Percentiles rank a stretch among this genome's conserved stretches.
Evolutionary conservation across 2,888 invertebrate species (phyloP).

Genomic region (Encarsia formosa): DNA sequence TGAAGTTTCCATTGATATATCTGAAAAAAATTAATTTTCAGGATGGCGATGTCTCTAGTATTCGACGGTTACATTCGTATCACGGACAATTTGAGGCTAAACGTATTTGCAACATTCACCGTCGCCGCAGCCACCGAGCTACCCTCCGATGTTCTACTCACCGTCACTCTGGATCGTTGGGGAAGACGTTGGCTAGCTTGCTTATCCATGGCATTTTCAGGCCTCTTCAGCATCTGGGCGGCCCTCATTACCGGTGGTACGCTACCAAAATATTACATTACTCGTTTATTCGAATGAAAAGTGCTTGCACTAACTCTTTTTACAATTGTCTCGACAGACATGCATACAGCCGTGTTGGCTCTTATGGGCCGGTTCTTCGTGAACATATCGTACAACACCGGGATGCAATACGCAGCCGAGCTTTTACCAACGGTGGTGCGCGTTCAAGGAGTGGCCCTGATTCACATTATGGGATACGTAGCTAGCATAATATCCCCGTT

Average conservation of each 20-base stretch:
- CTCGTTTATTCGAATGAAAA: no score
- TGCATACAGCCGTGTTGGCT: constrained; percentile 72
- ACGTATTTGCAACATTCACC: constrained; percentile 80
- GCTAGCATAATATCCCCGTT: constrained; percentile 81
- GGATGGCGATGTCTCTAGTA: constrained; percentile 81
- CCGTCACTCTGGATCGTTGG: constrained; percentile 73
- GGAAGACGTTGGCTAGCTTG: constrained; percentile 82
- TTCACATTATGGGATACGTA: constrained; percentile 84
- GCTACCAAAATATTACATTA: no score
- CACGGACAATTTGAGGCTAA: constrained; percentile 76
- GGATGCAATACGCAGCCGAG: constrained; percentile 86
- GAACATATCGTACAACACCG: constrained; percentile 86
- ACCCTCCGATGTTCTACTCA: constrained; percentile 78
- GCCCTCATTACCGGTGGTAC: constrained; percentile 70
- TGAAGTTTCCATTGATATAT: not conserved
- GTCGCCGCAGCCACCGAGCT: constrained; percentile 79
- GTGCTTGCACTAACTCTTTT: not conserved
- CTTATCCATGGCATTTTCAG: constrained; percentile 76
- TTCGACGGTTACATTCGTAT: constrained; percentile 87
- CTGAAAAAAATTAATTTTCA: constrained; percentile 32
- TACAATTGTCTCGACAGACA: constrained; percentile 54
- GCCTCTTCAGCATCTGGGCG: constrained; percentile 75
- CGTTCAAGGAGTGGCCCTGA: constrained; percentile 80
- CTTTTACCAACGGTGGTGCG: constrained; percentile 81
- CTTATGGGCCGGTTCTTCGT: constrained; percentile 83